Evolutionary conservation across 1,140 invertebrate species (phyloP), one percentile per base, ranked within the genome.

Genomic region (Periplaneta americana): DNA sequence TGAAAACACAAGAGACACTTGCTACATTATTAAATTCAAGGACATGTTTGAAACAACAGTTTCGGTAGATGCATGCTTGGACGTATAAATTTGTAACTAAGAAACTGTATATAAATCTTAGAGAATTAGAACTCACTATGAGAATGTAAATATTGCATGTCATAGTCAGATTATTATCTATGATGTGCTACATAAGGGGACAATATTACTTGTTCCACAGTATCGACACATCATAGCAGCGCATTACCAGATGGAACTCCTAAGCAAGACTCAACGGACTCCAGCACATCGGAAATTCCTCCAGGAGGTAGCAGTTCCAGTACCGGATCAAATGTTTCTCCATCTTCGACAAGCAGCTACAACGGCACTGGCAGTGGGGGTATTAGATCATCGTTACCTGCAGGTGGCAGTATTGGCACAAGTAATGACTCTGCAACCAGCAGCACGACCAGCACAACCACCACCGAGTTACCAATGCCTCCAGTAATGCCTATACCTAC

Each of bases 401-500:
- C 6, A 66, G 48, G n/a, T 28, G 28, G 48, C 48, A 57, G 35
- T 31, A 35, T 34, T 37, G 76, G 35, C 35, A 75, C 74, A 28
- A 75, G 74, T 28, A 75, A 75, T 75, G 74, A 75, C n/a, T 32
- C 74, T 31, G 33, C 33, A 22, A 39, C 22, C 48, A 66, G 79
- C 31, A 80, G 80, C 57, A 81, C 82, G 9, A 80, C 83, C 15
- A 82, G 57, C 78, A 36, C 81, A 75, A 17, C 79, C 66, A 37
- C 80, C 79, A 36, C 82, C 66, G 33, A 48, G 77, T n/a, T 82
- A 81, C 75, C 83, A 33, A 9, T 32, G 81, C 78, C 17, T 34
- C 83, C 82, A 66, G 75, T 79, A 32, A 75, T 28, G 1, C 77
- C 79, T 8, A 82, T 78, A 77, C 82, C 82, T 74, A 74, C 82